phyloP scores from a whole-genome alignment of 2,113 vertebrate species.

The Rhynchomys soricoides region DNA sequence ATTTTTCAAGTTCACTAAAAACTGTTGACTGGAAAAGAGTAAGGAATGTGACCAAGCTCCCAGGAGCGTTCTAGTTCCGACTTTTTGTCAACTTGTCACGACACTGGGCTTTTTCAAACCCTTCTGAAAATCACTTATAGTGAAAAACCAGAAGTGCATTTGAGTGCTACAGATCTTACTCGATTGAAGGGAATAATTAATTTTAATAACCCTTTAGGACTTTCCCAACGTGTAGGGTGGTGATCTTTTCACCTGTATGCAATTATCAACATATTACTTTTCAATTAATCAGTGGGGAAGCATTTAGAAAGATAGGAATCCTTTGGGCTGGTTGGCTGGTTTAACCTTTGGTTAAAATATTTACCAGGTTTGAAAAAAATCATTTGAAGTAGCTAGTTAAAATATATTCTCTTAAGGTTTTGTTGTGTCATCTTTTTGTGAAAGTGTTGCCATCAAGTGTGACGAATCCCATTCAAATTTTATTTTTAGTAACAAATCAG shows the following conservation, averaged over 20 bases:
- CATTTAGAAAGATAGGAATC: constrained; percentile 20
- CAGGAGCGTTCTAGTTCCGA: constrained; percentile 41
- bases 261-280: constrained; percentile 65
- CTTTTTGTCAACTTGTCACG: constrained; percentile 50
- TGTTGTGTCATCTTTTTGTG: not conserved
- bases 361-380: not conserved
- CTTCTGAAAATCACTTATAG: not conserved
- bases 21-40: constrained; percentile 56
- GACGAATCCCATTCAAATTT: constrained; percentile 15
- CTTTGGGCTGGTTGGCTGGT: not conserved
- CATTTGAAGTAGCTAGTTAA: constrained; percentile 8
- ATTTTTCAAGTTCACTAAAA: constrained; percentile 60
- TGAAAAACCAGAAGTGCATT: constrained; percentile 38
- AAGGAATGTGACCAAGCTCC: constrained; percentile 51
- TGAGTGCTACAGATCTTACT: constrained; percentile 50
- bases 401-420: not conserved
- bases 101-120: not conserved
- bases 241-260: constrained; percentile 58
- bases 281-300: constrained; percentile 65
- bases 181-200: constrained; percentile 62
- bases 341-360: not conserved
- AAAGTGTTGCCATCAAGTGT: constrained; percentile 16
- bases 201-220: constrained; percentile 66
- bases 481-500: not conserved
- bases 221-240: constrained; percentile 46